Conservation (phyloP, 2,888 invertebrate genomes). For the Crocallis elinguaria region DNA sequence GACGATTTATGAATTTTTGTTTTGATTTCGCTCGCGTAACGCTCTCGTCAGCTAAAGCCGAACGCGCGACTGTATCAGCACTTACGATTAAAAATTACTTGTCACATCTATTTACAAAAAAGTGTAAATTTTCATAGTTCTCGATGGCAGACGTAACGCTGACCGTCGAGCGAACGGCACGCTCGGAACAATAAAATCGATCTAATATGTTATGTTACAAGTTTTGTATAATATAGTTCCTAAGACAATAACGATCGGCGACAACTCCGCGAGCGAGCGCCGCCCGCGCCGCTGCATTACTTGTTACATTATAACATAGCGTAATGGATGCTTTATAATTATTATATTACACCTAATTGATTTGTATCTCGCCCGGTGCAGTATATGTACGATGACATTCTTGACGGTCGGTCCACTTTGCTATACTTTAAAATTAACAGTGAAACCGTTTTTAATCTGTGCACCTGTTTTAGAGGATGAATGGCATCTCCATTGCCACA, state of each 20-base stretch:
- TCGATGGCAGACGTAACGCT: no score
- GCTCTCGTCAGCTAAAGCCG: no score
- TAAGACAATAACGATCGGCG: not conserved
- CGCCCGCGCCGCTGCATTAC: conserved; percentile 33
- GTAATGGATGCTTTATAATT: conserved; percentile 39
- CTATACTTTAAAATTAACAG: no score
- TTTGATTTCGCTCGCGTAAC: no score
- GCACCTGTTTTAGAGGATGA: no score
- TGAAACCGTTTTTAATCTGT: not conserved
- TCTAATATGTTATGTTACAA: no score
- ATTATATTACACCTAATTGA: conserved; percentile 25
- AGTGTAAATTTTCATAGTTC: no score
- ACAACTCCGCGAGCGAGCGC: conserved; percentile 19
- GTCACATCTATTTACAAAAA: no score
- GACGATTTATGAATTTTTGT: not conserved
- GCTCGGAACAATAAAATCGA: not conserved
- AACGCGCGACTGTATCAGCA: no score
- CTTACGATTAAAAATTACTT: no score
- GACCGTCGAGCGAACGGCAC: no score
- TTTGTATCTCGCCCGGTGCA: conserved; percentile 12
- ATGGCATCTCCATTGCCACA: not conserved
- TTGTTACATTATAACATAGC: conserved; percentile 34
- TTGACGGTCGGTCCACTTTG: conserved; percentile 10
- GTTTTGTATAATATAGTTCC: conserved; percentile 18
- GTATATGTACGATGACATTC: conserved; percentile 31